Percentiles rank a stretch among this genome's conserved stretches.
Conservation (phyloP, 2,797 vertebrate genomes). For the Sebastes minor region DNA sequence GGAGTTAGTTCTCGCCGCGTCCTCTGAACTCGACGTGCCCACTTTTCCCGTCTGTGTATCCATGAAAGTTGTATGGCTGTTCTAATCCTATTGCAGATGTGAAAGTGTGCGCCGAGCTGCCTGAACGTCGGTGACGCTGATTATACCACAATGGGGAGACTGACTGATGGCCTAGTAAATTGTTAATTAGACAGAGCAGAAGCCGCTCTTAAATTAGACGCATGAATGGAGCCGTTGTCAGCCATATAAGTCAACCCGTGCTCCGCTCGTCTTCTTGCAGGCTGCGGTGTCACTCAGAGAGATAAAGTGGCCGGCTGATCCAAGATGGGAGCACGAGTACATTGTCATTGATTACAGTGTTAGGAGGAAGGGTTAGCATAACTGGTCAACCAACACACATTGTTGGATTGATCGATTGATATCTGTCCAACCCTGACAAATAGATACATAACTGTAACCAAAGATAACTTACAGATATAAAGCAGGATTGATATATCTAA, state of each 20-base stretch:
- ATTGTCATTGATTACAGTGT: constrained; percentile 35
- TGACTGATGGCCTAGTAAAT: constrained; percentile 86
- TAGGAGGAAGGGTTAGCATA: neutral
- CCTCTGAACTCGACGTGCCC: constrained; percentile 19
- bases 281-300: constrained; percentile 36
- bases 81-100: constrained; percentile 57
- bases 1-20: neutral
- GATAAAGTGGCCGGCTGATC: constrained; percentile 46
- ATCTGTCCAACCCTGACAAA: neutral
- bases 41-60: constrained; percentile 18
- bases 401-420: neutral
- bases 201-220: constrained; percentile 83
- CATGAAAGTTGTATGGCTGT: constrained; percentile 65
- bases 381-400: constrained; percentile 1
- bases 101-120: constrained; percentile 31
- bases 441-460: neutral
- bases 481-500: neutral
- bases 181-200: constrained; percentile 85
- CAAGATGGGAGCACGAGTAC: constrained; percentile 19
- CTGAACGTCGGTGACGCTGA: constrained; percentile 56
- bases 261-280: constrained; percentile 30
- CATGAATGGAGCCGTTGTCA: constrained; percentile 79
- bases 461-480: neutral
- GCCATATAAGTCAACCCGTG: constrained; percentile 76
- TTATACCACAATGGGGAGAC: constrained; percentile 71